Conservation (phyloP, 1,140 invertebrate species). For the Drosophila malerkotliana region DNA sequence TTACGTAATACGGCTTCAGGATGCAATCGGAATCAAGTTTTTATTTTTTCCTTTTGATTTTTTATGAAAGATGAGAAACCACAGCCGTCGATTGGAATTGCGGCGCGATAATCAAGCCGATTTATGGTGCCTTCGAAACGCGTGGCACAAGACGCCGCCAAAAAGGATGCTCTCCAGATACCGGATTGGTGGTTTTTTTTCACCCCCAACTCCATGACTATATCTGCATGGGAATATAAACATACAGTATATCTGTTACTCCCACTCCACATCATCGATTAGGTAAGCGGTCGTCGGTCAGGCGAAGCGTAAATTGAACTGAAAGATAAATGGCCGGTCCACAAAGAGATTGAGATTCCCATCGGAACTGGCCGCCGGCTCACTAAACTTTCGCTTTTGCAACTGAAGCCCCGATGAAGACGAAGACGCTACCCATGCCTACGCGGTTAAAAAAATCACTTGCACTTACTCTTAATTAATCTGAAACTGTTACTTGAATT, state of each 20-base stretch:
- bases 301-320: slow-evolving; percentile 69
- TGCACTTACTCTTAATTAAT: slow-evolving; percentile 60
- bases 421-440: slow-evolving; percentile 28
- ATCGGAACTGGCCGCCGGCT: slow-evolving; percentile 40
- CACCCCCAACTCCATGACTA: slow-evolving; percentile 8
- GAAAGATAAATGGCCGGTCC: slow-evolving; percentile 71
- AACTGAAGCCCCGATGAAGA: slow-evolving; percentile 7
- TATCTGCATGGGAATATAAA: slow-evolving; percentile 26
- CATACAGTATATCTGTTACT: neutral
- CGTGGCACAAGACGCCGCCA: slow-evolving; percentile 52
- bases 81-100: slow-evolving; percentile 44
- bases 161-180: slow-evolving; percentile 58
- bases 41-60: neutral
- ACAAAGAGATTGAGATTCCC: slow-evolving; percentile 69
- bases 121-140: slow-evolving; percentile 67
- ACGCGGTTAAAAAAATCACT: slow-evolving; percentile 16
- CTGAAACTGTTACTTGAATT: slow-evolving; percentile 33
- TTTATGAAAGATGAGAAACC: slow-evolving; percentile 54
- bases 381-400: slow-evolving; percentile 71
- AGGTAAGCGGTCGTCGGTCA: slow-evolving; percentile 58
- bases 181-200: slow-evolving; percentile 20
- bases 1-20: slow-evolving; percentile 49
- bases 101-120: slow-evolving; percentile 72
- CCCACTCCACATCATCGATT: slow-evolving; percentile 38
- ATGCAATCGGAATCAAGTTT: slow-evolving; percentile 43